Evolutionary conservation across 2,113 vertebrate species (phyloP).

Genomic region (Zosterops lateralis): DNA sequence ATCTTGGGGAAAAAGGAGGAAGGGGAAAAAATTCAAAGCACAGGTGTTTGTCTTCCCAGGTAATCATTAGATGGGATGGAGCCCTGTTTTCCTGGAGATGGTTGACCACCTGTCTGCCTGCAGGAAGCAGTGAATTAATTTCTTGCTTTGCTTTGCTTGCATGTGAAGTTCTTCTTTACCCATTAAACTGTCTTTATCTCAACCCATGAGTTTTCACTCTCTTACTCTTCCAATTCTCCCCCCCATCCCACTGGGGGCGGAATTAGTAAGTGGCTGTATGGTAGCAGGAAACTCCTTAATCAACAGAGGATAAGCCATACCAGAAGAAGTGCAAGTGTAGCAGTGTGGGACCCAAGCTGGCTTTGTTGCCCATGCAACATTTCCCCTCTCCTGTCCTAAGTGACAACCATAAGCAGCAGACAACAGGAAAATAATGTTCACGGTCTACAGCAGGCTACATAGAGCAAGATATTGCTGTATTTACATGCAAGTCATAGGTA

Average conservation of each 20-base stretch:
- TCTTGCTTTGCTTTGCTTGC: neutral
- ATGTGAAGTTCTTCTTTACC: neutral
- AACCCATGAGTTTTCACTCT: neutral
- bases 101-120: neutral
- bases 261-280: neutral
- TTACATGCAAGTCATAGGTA: neutral
- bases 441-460: neutral
- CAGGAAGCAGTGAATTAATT: neutral
- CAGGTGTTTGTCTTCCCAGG: neutral
- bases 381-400: neutral
- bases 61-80: neutral
- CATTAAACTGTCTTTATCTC: neutral
- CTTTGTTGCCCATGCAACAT: neutral
- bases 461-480: neutral
- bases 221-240: neutral
- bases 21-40: neutral
- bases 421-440: neutral
- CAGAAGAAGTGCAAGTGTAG: neutral
- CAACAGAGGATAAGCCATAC: neutral
- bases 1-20: neutral
- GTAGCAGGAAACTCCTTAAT: neutral
- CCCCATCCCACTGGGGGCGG: fast-evolving
- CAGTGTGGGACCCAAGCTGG: neutral
- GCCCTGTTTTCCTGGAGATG: neutral
- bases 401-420: neutral